These are phyloP conservation scores for Eulithis prunata DNA, from an alignment of 2,888 invertebrate genomes.

Conservation along the genomic window DNA sequence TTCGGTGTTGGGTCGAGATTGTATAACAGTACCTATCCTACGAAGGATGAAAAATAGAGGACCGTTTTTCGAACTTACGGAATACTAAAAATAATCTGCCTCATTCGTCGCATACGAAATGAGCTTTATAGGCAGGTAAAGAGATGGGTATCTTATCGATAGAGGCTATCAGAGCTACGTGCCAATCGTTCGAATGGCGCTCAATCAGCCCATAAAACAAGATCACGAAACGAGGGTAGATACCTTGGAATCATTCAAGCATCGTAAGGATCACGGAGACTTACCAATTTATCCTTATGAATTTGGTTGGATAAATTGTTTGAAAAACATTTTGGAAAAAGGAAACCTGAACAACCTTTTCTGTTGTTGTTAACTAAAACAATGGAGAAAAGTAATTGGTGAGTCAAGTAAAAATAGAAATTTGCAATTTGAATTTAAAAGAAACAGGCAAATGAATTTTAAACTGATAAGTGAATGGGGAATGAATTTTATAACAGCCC, in stretches of 20 bases:
- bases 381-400: background rate
- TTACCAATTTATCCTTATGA: slow-evolving; percentile 30
- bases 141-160: slow-evolving; percentile 53
- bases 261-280: slow-evolving; percentile 33
- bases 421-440: background rate
- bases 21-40: background rate
- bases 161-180: slow-evolving; percentile 64
- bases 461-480: too few species aligned
- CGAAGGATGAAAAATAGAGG: slow-evolving; percentile 23
- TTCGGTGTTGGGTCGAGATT: slow-evolving; percentile 46
- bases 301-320: slow-evolving; percentile 28
- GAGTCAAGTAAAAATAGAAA: background rate
- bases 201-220: slow-evolving; percentile 67
- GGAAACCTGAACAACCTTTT: slow-evolving; percentile 18
- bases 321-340: slow-evolving; percentile 26
- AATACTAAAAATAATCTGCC: slow-evolving; percentile 17
- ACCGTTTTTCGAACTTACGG: background rate
- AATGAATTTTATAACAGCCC: slow-evolving; percentile 11
- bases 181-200: slow-evolving; percentile 64
- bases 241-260: slow-evolving; percentile 57
- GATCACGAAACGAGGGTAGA: slow-evolving; percentile 43
- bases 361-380: slow-evolving; percentile 1
- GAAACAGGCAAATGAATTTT: background rate
- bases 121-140: slow-evolving; percentile 44
- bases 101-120: slow-evolving; percentile 31